Evolutionary conservation across 1,140 invertebrate genomes (phyloP).

Genomic region (Elymnias hypermnestra): DNA sequence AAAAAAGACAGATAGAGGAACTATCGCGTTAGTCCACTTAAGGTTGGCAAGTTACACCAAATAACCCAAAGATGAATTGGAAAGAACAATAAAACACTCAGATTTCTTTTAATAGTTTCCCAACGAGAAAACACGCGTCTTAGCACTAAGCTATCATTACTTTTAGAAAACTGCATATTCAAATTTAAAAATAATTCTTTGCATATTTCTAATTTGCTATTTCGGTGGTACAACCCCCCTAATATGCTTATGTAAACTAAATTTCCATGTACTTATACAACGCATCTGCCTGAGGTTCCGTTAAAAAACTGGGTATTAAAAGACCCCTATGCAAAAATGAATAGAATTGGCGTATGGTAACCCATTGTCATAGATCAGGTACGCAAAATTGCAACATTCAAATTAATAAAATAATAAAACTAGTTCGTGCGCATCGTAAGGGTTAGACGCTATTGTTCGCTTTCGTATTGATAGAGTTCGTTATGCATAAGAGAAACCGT

Average conservation of each 20-base stretch:
- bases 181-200: too few relatives aligned
- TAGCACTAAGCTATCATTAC: too few relatives aligned
- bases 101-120: too few relatives aligned
- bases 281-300: conserved; percentile 51
- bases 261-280: conserved; percentile 11
- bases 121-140: too few relatives aligned
- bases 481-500: conserved; percentile 13
- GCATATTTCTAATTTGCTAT: too few relatives aligned
- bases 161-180: too few relatives aligned
- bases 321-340: conserved; percentile 66
- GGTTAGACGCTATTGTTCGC: conserved; percentile 51
- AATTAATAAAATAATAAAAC: conserved; percentile 72
- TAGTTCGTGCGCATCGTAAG: conserved; percentile 44
- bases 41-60: too few relatives aligned
- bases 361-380: conserved; percentile 66
- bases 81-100: too few relatives aligned
- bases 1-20: too few relatives aligned
- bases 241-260: conserved; percentile 11
- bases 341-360: conserved; percentile 43
- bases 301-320: conserved; percentile 48
- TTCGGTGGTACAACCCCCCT: background rate
- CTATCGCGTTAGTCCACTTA: too few relatives aligned
- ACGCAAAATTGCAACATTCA: conserved; percentile 70
- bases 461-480: conserved; percentile 5
- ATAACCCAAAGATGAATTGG: too few relatives aligned